phyloP scores from a whole-genome alignment of 2,113 vertebrate genomes.

The Tragelaphus scriptus region DNA sequence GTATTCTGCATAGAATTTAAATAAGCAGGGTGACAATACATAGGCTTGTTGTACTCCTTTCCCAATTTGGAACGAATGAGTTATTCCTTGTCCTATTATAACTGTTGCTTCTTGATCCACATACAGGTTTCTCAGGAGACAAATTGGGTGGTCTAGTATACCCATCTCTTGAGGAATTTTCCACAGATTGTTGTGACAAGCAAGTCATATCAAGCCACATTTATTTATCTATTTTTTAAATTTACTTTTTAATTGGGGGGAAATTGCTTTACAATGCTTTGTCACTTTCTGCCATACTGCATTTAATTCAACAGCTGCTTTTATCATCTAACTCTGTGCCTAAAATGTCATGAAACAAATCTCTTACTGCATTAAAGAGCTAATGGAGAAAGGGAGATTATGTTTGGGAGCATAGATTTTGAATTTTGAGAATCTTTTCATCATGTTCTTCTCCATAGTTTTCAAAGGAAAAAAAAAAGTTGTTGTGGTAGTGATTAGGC shows the following conservation, averaged over 20 bases:
- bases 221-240: not conserved
- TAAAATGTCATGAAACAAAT: not conserved
- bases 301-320: not conserved
- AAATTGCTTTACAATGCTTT: not conserved
- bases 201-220: not conserved
- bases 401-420: not conserved
- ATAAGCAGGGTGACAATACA: not conserved
- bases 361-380: not conserved
- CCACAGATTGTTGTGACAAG: not conserved
- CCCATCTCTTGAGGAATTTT: not conserved
- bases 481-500: not conserved
- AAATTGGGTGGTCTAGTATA: not conserved
- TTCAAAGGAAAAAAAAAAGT: not conserved
- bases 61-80: not conserved
- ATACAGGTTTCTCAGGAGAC: not conserved
- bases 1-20: not conserved
- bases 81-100: not conserved
- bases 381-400: not conserved
- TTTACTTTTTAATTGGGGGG: not conserved
- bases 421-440: not conserved
- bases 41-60: not conserved
- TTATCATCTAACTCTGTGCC: not conserved
- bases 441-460: not conserved
- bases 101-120: not conserved
- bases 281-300: not conserved